Evolutionary conservation across 2,113 vertebrate genomes (phyloP), one percentile per base, ranked within the genome.

Genomic region (Manacus vitellinus): DNA sequence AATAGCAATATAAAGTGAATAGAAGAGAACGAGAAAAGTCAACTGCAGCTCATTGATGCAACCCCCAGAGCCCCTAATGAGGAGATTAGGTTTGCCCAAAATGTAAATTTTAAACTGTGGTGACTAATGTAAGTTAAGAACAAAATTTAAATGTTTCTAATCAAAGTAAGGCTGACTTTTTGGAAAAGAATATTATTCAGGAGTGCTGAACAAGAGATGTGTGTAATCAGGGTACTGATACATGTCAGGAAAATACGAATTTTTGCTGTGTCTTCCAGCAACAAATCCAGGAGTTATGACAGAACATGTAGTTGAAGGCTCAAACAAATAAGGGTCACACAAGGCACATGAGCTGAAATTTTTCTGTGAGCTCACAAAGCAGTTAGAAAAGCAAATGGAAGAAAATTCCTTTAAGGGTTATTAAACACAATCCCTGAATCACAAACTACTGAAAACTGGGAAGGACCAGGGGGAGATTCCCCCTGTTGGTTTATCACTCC

Each of bases 21-120:
- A 61, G 21, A 72, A 70, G 8, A 89, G 9, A 47, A 77, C 2
- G 5, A 78, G 84, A 58, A 33, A 58, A 24, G 11, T 35, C 6
- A 70, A n/a, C 16, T 27, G 10, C 5, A 52, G 51, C 10, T 87
- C 0, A 0, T 13, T 41, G n/a, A 61, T 3, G 22, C 46, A 88
- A 55, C 18, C 7, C 19, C 27, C n/a, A 24, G 55, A 72, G 19
- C 24, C 25, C 30, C 12, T 10, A 17, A 17, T 25, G 24, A 78
- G 12, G 12, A 85, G 25, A 33, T 54, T 12, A 70, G 20, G 24
- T 62, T 77, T 87, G 46, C 8, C 12, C 58, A 49, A 87, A 82
- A 85, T 63, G 3, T 17, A 43, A 44, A 37, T 30, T 74, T 66
- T 79, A 52, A 83, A 61, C 5, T 31, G 2, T 2, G 1, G 35